Evolutionary conservation across 2,113 vertebrate genomes (phyloP).

Genomic region (Danionella cerebrum): DNA sequence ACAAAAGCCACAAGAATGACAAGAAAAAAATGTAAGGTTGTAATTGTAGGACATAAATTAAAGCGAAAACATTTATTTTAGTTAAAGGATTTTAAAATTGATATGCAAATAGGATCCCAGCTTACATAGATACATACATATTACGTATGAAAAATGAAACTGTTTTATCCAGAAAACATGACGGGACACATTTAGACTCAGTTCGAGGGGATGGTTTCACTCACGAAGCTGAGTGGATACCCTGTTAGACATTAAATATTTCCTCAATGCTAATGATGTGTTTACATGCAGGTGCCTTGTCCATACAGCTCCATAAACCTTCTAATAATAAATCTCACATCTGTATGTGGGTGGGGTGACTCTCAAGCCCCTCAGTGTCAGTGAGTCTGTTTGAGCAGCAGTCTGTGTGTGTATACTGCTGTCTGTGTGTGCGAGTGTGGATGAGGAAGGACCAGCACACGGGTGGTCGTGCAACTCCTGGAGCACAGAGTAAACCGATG

Average conservation of each 20-base stretch:
- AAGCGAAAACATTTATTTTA: too few species aligned
- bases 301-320: not conserved
- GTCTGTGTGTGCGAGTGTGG: not conserved
- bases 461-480: slow-evolving; percentile 14
- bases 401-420: not conserved
- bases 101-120: too few species aligned
- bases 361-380: not conserved
- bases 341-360: not conserved
- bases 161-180: too few species aligned
- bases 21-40: too few species aligned
- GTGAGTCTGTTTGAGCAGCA: not conserved
- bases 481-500: slow-evolving; percentile 10
- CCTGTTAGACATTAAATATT: not conserved
- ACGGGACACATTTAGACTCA: too few species aligned
- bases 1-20: too few species aligned
- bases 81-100: too few species aligned
- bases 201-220: not conserved
- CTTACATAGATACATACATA: too few species aligned
- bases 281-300: not conserved
- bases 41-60: too few species aligned
- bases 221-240: not conserved
- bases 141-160: too few species aligned
- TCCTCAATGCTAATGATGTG: not conserved
- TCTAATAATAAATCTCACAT: not conserved
- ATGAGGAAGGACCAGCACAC: not conserved